A percentile compares a stretch with the other conserved stretches of the same genome.
These are phyloP conservation scores for Galbula dea DNA, from an alignment of 2,113 vertebrate species.

Conservation along the genomic window DNA sequence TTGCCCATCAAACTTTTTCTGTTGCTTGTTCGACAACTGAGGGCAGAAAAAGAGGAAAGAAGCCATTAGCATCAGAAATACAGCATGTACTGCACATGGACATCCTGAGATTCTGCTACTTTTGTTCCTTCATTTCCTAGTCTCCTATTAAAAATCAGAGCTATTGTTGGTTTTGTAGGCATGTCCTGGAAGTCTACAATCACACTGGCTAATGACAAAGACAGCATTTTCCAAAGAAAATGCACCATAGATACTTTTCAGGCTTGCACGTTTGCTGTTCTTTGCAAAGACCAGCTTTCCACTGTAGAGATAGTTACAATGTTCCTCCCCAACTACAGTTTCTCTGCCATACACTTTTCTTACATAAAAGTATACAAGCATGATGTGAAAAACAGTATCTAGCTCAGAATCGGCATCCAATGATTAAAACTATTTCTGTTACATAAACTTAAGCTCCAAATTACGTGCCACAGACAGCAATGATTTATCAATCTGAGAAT, in stretches of 20 bases:
- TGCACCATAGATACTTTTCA: background rate
- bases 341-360: background rate
- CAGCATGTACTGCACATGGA: background rate
- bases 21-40: conserved; percentile 95
- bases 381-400: background rate
- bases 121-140: background rate
- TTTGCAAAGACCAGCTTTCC: background rate
- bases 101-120: background rate
- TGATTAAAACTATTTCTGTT: conserved; percentile 17
- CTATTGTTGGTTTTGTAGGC: background rate
- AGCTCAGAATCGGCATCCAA: conserved; percentile 10
- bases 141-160: background rate
- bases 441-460: conserved; percentile 44
- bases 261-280: background rate
- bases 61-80: background rate
- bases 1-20: conserved; percentile 95
- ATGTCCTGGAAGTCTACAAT: background rate
- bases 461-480: conserved; percentile 24
- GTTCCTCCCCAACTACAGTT: background rate
- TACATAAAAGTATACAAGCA: background rate
- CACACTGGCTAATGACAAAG: background rate
- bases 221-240: background rate
- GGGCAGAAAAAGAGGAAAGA: conserved; percentile 8
- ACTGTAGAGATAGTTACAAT: background rate
- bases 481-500: conserved; percentile 59